phyloP scores from a whole-genome alignment of 2,888 invertebrate species.

The Masnerella sp. region DNA sequence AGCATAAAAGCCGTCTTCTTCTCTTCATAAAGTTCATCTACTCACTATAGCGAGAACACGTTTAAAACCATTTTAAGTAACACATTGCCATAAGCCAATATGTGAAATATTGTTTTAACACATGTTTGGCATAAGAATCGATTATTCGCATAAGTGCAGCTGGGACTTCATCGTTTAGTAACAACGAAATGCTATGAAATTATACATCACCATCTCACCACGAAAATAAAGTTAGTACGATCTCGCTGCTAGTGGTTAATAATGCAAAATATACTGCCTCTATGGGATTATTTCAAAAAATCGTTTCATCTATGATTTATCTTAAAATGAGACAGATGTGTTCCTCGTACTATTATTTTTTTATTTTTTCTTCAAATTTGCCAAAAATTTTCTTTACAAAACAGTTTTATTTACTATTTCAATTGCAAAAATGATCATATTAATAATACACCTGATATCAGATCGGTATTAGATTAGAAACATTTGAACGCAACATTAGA shows the following conservation, averaged over 20 bases:
- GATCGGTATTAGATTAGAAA: no score
- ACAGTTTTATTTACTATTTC: no score
- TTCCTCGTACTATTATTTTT: constrained; percentile 1
- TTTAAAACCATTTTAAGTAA: no score
- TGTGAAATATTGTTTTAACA: constrained; percentile 35
- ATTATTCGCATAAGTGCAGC: constrained; percentile 43
- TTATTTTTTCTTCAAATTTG: no score
- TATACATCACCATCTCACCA: constrained; percentile 31
- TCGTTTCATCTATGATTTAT: constrained; percentile 25
- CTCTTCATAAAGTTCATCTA: neutral
- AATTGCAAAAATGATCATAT: no score
- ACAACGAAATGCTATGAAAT: constrained; percentile 33
- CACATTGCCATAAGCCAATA: constrained; percentile 20
- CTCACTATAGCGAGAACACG: neutral
- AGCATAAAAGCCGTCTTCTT: neutral
- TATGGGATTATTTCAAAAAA: constrained; percentile 27
- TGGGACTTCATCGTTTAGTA: constrained; percentile 48
- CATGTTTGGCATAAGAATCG: constrained; percentile 37
- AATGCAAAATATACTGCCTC: constrained; percentile 36
- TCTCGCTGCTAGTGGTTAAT: constrained; percentile 15
- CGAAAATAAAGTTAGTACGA: constrained; percentile 26
- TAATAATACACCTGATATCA: no score
- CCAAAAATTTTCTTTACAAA: no score
- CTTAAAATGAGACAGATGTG: constrained; percentile 1
- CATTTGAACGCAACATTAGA: no score